phyloP scores from a whole-genome alignment of 2,113 vertebrate genomes.

The Phrynosoma platyrhinos region DNA sequence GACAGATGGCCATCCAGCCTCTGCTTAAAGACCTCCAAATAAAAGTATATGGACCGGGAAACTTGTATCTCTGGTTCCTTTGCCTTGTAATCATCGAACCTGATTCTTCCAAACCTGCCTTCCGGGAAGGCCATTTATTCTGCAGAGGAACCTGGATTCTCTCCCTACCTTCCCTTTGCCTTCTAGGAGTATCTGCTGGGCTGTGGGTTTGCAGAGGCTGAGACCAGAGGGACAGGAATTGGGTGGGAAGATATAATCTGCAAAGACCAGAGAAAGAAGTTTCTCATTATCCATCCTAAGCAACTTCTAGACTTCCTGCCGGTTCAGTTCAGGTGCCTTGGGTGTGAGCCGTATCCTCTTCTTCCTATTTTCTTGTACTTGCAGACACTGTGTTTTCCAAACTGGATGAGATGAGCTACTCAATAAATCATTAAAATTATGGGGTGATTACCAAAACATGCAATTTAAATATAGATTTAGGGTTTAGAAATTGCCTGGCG shows the following conservation, averaged over 20 bases:
- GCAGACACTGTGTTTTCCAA: neutral
- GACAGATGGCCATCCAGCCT: too few species aligned
- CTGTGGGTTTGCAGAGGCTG: neutral
- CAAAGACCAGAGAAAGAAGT: too few species aligned
- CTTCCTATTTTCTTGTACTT: neutral
- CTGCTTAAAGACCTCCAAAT: too few species aligned
- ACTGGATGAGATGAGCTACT: neutral
- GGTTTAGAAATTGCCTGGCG: neutral
- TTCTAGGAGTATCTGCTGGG: neutral
- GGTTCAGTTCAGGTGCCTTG: too few species aligned
- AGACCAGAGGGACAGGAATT: neutral
- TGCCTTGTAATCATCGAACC: neutral
- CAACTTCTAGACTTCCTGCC: neutral
- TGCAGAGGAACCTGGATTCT: too few species aligned
- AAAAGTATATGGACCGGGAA: neutral
- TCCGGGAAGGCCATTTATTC: neutral
- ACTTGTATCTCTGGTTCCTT: neutral
- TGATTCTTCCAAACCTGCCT: neutral
- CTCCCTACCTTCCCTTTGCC: neutral
- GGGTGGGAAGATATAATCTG: neutral
- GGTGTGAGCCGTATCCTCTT: neutral
- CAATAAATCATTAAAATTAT: neutral
- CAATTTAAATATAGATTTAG: neutral
- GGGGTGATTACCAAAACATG: neutral
- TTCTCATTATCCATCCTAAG: neutral